Evolutionary conservation across 2,113 vertebrate genomes (phyloP).

Genomic region (Collichthys lucidus): DNA sequence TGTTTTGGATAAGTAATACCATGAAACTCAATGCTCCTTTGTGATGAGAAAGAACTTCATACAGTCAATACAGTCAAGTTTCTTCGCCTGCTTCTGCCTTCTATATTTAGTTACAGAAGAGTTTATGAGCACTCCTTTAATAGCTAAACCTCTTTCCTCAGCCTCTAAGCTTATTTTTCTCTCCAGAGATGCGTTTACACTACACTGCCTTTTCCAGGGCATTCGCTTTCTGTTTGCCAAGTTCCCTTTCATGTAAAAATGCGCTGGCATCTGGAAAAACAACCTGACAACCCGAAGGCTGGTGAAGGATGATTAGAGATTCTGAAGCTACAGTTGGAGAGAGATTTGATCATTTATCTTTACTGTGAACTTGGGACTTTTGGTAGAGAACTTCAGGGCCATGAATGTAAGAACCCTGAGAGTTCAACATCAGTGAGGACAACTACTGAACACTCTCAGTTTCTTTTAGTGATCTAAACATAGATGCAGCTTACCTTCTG

Average conservation of each 20-base stretch:
- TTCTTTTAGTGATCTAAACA: not conserved
- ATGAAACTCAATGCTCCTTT: not conserved
- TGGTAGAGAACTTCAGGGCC: not conserved
- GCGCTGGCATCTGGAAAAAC: not conserved
- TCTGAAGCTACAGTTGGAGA: constrained; percentile 3
- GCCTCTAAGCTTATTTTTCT: constrained; percentile 39
- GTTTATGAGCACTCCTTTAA: constrained; percentile 25
- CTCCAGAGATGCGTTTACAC: constrained; percentile 1
- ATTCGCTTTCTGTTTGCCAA: not conserved
- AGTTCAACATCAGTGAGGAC: not conserved
- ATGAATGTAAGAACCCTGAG: not conserved
- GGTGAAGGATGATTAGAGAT: not conserved
- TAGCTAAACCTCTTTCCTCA: constrained; percentile 16
- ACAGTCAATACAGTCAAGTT: not conserved
- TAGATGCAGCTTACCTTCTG: not conserved
- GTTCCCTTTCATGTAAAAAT: constrained; percentile 18
- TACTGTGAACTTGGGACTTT: not conserved
- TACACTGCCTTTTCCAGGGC: not conserved
- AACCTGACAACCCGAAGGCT: not conserved
- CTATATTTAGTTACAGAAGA: constrained; percentile 29
- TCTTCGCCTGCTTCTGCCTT: not conserved
- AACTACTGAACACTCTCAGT: not conserved
- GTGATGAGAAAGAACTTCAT: not conserved
- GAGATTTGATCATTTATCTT: not conserved
- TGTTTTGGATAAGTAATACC: not conserved